These are phyloP conservation scores for Apeltes quadracus DNA, from an alignment of 2,113 vertebrate genomes.

Conservation along the genomic window DNA sequence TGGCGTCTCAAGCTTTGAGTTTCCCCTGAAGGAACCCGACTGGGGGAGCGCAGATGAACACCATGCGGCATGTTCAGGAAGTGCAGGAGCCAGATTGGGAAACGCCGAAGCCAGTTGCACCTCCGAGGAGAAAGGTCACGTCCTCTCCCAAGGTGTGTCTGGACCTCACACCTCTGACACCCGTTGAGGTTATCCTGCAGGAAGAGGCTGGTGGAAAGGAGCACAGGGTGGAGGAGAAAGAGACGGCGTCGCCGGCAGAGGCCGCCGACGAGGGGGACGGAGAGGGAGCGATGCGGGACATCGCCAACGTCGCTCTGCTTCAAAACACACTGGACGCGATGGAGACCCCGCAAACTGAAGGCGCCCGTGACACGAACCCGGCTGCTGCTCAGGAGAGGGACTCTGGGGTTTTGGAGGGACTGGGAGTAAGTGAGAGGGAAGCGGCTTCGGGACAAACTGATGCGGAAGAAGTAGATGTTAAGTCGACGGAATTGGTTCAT, in stretches of 20 bases:
- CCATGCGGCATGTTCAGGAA: slow-evolving; percentile 5
- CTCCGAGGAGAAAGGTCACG: slow-evolving; percentile 57
- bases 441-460: slow-evolving; percentile 22
- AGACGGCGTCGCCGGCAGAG: slow-evolving; percentile 61
- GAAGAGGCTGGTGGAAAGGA: slow-evolving; percentile 56
- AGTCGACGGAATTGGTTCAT: slow-evolving; percentile 16
- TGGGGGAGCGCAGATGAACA: slow-evolving; percentile 49
- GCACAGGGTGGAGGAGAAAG: slow-evolving; percentile 63
- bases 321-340: neutral
- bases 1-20: slow-evolving; percentile 41
- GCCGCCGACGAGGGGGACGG: slow-evolving; percentile 61
- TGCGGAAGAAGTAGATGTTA: slow-evolving; percentile 12
- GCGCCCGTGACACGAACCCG: neutral
- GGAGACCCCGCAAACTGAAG: slow-evolving; percentile 16
- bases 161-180: slow-evolving; percentile 73
- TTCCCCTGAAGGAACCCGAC: slow-evolving; percentile 49
- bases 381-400: slow-evolving; percentile 11
- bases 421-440: slow-evolving; percentile 18
- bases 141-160: slow-evolving; percentile 62
- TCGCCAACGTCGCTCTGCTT: neutral
- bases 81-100: slow-evolving; percentile 24
- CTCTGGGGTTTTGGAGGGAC: neutral
- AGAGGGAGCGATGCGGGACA: slow-evolving; percentile 22
- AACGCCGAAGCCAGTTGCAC: slow-evolving; percentile 35
- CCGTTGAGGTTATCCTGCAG: slow-evolving; percentile 32